Conservation (phyloP, 1,140 invertebrate genomes). For the Drosophila novamexicana region DNA sequence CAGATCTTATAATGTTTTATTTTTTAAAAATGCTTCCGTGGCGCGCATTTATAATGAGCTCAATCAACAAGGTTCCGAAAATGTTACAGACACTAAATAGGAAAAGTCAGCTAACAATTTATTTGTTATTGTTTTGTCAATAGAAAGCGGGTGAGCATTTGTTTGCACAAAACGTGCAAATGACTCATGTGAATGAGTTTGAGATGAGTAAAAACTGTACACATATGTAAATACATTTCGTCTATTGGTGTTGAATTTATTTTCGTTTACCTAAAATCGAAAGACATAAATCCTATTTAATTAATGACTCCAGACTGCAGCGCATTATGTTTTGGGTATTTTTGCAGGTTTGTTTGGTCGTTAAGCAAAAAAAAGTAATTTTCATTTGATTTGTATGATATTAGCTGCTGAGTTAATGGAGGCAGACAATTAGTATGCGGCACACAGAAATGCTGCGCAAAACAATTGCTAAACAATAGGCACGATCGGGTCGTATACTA, state of each 20-base stretch:
- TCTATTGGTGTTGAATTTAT: conserved; percentile 5
- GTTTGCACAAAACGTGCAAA: conserved; percentile 15
- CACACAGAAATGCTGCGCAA: conserved; percentile 70
- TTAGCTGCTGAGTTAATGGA: conserved; percentile 31
- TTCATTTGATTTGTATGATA: conserved; percentile 64
- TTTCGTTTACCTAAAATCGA: conserved; percentile 18
- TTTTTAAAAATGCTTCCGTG: conserved; percentile 73
- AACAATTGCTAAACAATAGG: conserved; percentile 71
- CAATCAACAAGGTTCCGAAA: conserved; percentile 44
- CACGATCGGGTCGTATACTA: conserved; percentile 61
- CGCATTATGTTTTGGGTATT: conserved; percentile 31
- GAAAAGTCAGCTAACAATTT: conserved; percentile 18
- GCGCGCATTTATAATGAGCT: conserved; percentile 66
- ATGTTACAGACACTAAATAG: conserved; percentile 38
- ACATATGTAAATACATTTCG: conserved; percentile 1
- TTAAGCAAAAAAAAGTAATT: conserved; percentile 52
- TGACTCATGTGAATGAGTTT: conserved; percentile 22
- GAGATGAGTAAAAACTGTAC: not conserved
- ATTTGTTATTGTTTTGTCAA: conserved; percentile 19
- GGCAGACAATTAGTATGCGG: conserved; percentile 57
- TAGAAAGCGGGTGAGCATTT: conserved; percentile 39
- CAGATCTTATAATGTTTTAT: conserved; percentile 59
- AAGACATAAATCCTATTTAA: conserved; percentile 67
- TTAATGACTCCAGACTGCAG: conserved; percentile 54
- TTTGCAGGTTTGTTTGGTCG: conserved; percentile 43